Evolutionary conservation across 37 sponge, comb jelly and placozoan genomes (phyloP).

Genomic region (Sycon ciliatum): DNA sequence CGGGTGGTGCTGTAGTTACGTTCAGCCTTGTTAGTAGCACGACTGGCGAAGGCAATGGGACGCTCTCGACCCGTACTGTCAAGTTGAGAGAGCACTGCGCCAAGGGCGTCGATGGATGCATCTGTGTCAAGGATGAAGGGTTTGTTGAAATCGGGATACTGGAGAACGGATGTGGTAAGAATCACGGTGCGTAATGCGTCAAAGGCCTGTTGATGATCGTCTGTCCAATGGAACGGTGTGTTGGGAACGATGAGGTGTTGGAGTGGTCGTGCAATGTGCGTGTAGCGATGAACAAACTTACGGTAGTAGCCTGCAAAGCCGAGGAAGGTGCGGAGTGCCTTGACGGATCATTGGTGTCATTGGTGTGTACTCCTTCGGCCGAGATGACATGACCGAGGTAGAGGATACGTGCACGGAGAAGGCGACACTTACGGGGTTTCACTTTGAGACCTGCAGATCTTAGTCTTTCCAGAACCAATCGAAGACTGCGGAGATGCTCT

Average conservation of each 20-base stretch:
- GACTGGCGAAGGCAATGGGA: conserved; percentile 10
- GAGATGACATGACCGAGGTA: conserved; percentile 34
- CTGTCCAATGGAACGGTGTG: conserved; percentile 19
- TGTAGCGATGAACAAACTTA: conserved; percentile 16
- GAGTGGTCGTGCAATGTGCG: conserved; percentile 20
- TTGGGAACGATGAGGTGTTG: conserved; percentile 23
- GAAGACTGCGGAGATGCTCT: too few relatives aligned
- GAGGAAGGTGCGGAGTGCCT: conserved; percentile 15
- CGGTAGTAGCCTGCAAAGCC: conserved; percentile 22
- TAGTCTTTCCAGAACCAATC: background rate
- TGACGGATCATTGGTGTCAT: conserved; percentile 13
- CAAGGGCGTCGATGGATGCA: conserved; percentile 36
- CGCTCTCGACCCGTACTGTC: background rate
- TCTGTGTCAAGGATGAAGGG: conserved; percentile 42
- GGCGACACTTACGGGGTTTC: background rate
- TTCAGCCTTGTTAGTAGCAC: background rate
- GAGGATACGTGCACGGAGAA: background rate
- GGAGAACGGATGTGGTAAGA: conserved; percentile 24
- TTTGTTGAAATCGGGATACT: conserved; percentile 23
- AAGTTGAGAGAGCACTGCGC: conserved; percentile 33
- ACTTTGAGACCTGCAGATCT: background rate
- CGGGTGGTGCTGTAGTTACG: background rate
- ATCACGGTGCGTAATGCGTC: conserved; percentile 26
- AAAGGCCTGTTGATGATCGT: conserved; percentile 20
- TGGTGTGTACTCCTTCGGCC: background rate